Evolutionary conservation across 2,888 invertebrate genomes (phyloP).

Genomic region (Nephrotoma appendiculata): DNA sequence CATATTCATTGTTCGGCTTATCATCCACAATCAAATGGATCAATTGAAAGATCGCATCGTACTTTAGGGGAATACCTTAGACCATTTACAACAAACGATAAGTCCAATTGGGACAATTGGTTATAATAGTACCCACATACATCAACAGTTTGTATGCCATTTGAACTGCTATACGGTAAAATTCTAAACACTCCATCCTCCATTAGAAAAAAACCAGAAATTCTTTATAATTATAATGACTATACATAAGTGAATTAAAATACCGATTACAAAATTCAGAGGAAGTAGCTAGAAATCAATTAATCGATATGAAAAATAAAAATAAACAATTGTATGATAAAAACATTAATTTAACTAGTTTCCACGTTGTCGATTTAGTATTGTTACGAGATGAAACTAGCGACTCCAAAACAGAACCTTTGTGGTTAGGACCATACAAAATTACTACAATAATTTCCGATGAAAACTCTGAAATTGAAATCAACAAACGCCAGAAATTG

Average conservation of each 20-base stretch:
- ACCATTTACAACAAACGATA: constrained; percentile 17
- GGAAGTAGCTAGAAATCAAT: background rate
- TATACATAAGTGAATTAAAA: background rate
- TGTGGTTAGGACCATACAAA: background rate
- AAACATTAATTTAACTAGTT: too few species aligned
- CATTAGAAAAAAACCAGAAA: constrained; percentile 8
- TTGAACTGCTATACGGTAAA: constrained; percentile 18
- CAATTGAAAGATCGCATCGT: constrained; percentile 20
- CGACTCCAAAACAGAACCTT: background rate
- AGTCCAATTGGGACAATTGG: constrained; percentile 22
- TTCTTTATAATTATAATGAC: background rate
- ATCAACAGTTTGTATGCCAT: constrained; percentile 17
- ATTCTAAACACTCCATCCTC: constrained; percentile 15
- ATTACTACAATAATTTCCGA: background rate
- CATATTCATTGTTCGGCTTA: constrained; percentile 20
- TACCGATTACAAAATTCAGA: background rate
- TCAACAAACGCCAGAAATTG: background rate
- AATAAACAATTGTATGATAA: too few species aligned
- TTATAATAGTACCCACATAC: constrained; percentile 17
- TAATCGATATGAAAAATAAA: background rate
- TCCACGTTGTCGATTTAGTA: too few species aligned
- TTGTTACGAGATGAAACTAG: background rate
- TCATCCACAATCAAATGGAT: constrained; percentile 20
- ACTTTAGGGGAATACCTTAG: constrained; percentile 19
- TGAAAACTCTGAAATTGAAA: background rate